Percentiles rank a stretch among this genome's conserved stretches.
phyloP scores from a whole-genome alignment of 2,113 vertebrate species.

The Heterocephalus glaber region DNA sequence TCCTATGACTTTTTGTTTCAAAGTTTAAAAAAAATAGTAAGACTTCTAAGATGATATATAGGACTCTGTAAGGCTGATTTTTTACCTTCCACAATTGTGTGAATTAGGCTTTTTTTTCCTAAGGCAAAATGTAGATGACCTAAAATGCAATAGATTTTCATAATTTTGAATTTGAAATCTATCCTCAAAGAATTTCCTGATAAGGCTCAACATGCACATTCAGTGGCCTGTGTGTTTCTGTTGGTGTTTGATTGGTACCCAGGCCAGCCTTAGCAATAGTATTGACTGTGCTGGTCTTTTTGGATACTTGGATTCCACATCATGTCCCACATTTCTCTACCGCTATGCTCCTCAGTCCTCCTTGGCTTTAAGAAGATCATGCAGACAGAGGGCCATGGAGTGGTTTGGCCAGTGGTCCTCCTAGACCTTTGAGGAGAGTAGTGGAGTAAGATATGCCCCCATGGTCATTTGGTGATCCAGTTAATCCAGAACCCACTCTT shows the following conservation, averaged over 20 bases:
- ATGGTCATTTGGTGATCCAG: not conserved
- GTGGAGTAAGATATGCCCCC: not conserved
- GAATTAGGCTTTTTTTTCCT: not conserved
- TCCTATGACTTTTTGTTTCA: slow-evolving; percentile 52
- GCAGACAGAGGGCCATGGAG: not conserved
- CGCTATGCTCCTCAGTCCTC: not conserved
- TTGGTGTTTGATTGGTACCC: not conserved
- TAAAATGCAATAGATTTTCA: slow-evolving; percentile 21
- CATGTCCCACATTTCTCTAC: not conserved
- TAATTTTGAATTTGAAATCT: not conserved
- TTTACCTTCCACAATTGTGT: not conserved
- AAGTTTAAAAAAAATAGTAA: not conserved
- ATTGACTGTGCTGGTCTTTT: not conserved
- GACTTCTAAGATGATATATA: slow-evolving; percentile 5
- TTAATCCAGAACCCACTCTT: not conserved
- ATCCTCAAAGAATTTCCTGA: not conserved
- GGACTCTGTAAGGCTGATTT: not conserved
- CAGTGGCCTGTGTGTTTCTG: not conserved
- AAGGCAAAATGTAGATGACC: slow-evolving; percentile 4
- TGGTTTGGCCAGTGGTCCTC: not conserved
- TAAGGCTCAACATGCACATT: not conserved
- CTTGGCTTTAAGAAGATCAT: not conserved
- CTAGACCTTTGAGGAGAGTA: not conserved
- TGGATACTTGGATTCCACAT: not conserved
- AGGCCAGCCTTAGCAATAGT: not conserved